Evolutionary conservation across 2,797 vertebrate species (phyloP), one percentile per base, ranked within the genome.

Genomic region (Hippopotamyrus pictus): DNA sequence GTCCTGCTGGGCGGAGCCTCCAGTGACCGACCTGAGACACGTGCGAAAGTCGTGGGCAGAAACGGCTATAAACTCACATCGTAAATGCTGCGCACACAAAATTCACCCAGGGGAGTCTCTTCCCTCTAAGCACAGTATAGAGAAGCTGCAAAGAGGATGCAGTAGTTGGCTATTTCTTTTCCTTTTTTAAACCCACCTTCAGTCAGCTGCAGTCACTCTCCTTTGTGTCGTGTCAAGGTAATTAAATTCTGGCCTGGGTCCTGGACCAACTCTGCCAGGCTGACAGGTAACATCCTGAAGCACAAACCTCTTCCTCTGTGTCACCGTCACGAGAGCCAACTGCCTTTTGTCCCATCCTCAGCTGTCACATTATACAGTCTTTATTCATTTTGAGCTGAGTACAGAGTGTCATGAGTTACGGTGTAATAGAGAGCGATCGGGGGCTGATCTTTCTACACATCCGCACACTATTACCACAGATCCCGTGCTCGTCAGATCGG

Each of bases 211-310:
- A 76, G 88, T 90, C 57, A 29, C 33, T 48, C 57, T 86, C 57
- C 57, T 33, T 44, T 22, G 46, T 85, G 86, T 88, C 76, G 48
- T 88, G 69, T 48, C 79, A 54, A 44, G 79, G 86, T 89, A 89
- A 90, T 89, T 57, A 88, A 89, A 85, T 54, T 76, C 76, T 53
- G 59, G 84, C 57, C 37, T 19, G 22, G 37, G 86, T 57, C 86
- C 50, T 22, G 76, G 51, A 17, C 73, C 41, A n/a, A 17, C 33
- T 48, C 73, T 46, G 86, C 53, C 88, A 17, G 19, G 5, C 90
- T 89, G 88, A 89, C 88, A 59, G 51, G 83, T 83, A 89, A 53
- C 57, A 9, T 65, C 50, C 83, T 44, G 82, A 76, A 57, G 29
- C 48, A 41, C 48, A 44, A 69, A 25, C 88, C 84, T 88, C 62